Evolutionary conservation across 1,140 invertebrate genomes (phyloP), one percentile per base, ranked within the genome.

Genomic region (Chionoecetes opilio): DNA sequence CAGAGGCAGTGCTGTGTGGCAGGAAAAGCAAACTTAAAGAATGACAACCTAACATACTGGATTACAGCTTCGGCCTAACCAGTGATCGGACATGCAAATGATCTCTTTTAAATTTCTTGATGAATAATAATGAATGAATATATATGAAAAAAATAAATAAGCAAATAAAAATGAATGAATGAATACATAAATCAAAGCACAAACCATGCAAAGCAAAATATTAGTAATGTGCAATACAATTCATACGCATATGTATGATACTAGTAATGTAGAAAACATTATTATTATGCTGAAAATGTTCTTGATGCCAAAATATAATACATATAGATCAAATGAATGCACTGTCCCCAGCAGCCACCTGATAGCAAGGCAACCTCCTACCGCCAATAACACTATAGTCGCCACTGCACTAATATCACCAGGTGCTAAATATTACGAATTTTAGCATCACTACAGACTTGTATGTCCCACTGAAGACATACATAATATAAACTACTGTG

Each of bases 321-420:
- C 5, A 8, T 46, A 14, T 46, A 46, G 41, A 5, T 8, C n/a
- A 26, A 75, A 21, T 75, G 63, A 26, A 75, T 75, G 63, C 3
- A 26, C 63, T 75, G 63, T 75, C 63, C 63, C 63, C 63, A 75
- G 63, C 63, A 75, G 63, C 63, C 63, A n/a, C 21, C 63, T 75
- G 63, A 75, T 75, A 26, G 63, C n/a, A 8, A 75, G n/a, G n/a
- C 21, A n/a, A 26, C n/a, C 63, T 75, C 21, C 0, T 75, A 75
- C 21, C n/a, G n/a, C n/a, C n/a, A n/a, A n/a, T n/a, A n/a, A n/a
- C n/a, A n/a, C n/a, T n/a, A n/a, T n/a, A n/a, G n/a, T n/a, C n/a
- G n/a, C n/a, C n/a, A n/a, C n/a, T n/a, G n/a, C n/a, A n/a, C n/a
- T n/a, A n/a, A n/a, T n/a, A n/a, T n/a, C n/a, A n/a, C n/a, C n/a